phyloP scores from a whole-genome alignment of 2,888 invertebrate species.

The Drosophila borborema region DNA sequence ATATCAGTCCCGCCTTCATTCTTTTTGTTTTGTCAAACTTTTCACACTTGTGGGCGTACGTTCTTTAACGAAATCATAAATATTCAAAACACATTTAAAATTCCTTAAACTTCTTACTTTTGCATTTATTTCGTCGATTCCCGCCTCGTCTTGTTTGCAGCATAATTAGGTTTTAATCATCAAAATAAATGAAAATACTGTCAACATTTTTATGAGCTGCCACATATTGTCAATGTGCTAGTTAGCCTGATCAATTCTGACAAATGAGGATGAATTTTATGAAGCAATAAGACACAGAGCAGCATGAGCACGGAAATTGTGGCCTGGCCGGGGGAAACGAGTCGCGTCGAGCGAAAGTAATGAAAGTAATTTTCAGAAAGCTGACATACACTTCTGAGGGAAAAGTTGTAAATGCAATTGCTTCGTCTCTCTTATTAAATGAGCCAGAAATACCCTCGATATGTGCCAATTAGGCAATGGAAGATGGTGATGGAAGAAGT shows the following conservation, averaged over 20 bases:
- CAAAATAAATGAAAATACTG: conserved; percentile 42
- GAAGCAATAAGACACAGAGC: conserved; percentile 21
- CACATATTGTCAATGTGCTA: conserved; percentile 18
- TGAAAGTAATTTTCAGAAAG: conserved; percentile 49
- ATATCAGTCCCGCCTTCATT: conserved; percentile 34
- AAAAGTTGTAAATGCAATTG: conserved; percentile 19
- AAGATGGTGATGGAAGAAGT: not conserved
- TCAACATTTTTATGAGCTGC: conserved; percentile 37
- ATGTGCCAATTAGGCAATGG: not conserved
- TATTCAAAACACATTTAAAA: conserved; percentile 81
- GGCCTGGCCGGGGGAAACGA: not conserved
- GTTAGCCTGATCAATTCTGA: conserved; percentile 64
- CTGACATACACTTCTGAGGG: conserved; percentile 16
- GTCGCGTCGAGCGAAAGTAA: conserved; percentile 26
- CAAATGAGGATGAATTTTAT: conserved; percentile 59
- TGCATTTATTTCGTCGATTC: conserved; percentile 10
- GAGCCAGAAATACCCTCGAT: conserved; percentile 13
- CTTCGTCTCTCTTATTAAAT: conserved; percentile 3
- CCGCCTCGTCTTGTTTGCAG: conserved; percentile 25
- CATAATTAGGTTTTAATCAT: conserved; percentile 79
- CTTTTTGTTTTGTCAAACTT: conserved; percentile 43
- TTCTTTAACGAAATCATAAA: conserved; percentile 65
- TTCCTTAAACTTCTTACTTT: conserved; percentile 44
- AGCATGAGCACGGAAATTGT: not conserved
- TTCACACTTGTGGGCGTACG: conserved; percentile 52